phyloP scores from a whole-genome alignment of 1,140 invertebrate genomes.

The Meteorus sp. region DNA sequence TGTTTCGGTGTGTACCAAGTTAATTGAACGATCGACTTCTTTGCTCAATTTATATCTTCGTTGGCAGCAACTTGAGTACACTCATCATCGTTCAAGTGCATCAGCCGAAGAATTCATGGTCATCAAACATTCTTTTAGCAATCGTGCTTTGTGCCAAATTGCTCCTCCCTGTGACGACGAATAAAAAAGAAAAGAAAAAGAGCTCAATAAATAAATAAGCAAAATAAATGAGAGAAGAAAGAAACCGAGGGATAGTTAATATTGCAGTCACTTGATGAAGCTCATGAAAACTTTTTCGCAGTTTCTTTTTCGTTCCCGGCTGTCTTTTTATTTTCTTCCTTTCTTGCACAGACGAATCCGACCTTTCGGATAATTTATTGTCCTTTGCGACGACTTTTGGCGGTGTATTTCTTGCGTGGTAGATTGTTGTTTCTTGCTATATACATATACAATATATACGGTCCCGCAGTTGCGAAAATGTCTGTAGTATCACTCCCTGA shows the following conservation, averaged over 20 bases:
- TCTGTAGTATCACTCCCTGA: conserved; percentile 17
- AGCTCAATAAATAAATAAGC: too few relatives aligned
- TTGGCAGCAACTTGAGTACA: background rate
- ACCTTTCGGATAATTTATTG: conserved; percentile 19
- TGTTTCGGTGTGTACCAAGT: too few relatives aligned
- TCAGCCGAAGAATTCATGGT: conserved; percentile 6
- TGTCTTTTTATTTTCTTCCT: background rate
- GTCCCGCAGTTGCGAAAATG: conserved; percentile 8
- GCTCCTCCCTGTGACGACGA: background rate
- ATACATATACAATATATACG: conserved; percentile 1
- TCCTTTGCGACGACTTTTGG: background rate
- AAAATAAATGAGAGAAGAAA: background rate
- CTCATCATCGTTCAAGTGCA: conserved; percentile 13
- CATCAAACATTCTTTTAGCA: background rate
- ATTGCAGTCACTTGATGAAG: conserved; percentile 19
- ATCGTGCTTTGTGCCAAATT: background rate
- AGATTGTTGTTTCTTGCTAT: conserved; percentile 13
- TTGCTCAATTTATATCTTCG: background rate
- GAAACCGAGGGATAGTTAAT: background rate
- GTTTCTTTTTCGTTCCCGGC: conserved; percentile 2
- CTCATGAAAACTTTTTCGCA: background rate
- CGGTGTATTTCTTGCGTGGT: conserved; percentile 14
- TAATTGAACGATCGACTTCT: conserved; percentile 27
- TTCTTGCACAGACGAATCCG: background rate
- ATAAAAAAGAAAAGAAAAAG: background rate